These are phyloP conservation scores for Planiliza haematocheilus DNA, from an alignment of 2,113 vertebrate genomes.

Conservation along the genomic window DNA sequence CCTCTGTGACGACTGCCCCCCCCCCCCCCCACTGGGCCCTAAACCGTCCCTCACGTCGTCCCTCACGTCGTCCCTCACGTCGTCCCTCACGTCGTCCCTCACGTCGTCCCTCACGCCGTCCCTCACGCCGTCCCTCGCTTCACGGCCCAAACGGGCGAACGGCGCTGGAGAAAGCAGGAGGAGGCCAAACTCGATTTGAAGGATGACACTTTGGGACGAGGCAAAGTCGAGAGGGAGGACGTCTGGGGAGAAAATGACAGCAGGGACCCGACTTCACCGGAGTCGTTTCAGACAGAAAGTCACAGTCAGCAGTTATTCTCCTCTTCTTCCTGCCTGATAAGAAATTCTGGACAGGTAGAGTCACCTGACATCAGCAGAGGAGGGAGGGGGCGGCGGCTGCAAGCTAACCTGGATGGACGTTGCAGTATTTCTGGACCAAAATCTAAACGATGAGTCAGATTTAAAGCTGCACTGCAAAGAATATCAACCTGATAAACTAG, in stretches of 20 bases:
- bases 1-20: constrained; percentile 18
- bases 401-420: background rate
- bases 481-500: no score
- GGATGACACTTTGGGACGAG: background rate
- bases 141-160: no score
- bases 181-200: background rate
- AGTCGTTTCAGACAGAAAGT: constrained; percentile 4
- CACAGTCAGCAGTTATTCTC: constrained; percentile 16
- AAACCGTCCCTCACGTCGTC: background rate
- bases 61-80: background rate
- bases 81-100: background rate
- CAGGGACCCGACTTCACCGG: constrained; percentile 5
- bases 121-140: background rate
- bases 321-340: constrained; percentile 2
- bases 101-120: background rate
- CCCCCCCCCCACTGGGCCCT: background rate
- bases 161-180: no score
- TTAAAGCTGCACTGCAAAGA: background rate
- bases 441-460: no score
- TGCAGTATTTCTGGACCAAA: background rate
- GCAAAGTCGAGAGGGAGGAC: background rate
- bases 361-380: constrained; percentile 30
- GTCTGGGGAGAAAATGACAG: constrained; percentile 1
- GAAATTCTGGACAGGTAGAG: constrained; percentile 2
- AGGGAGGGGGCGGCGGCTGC: background rate